These are phyloP conservation scores for Lasius platythorax DNA, from an alignment of 2,888 invertebrate species.

Conservation along the genomic window DNA sequence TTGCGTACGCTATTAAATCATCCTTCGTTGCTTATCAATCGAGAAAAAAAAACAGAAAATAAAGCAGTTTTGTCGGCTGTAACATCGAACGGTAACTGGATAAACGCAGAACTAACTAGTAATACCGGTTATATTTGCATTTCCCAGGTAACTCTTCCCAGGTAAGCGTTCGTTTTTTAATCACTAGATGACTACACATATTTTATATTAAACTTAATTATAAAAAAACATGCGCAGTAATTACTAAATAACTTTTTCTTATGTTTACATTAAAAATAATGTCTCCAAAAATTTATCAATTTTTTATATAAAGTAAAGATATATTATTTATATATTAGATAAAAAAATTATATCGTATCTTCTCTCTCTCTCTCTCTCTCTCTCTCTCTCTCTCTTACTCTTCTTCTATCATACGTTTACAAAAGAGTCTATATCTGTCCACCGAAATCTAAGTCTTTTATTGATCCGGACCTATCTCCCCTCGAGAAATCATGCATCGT, in stretches of 20 bases:
- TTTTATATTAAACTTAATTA: neutral
- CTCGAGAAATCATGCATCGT: neutral
- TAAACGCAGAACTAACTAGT: neutral
- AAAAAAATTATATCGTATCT: neutral
- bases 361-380: neutral
- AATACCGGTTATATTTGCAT: conserved; percentile 16
- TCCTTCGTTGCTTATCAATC: conserved; percentile 19
- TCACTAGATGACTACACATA: conserved; percentile 34
- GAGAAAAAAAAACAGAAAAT: conserved; percentile 9
- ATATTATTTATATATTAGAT: neutral
- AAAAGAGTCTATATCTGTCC: neutral
- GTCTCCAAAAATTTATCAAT: neutral
- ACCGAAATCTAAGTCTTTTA: conserved; percentile 2
- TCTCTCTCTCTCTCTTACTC: neutral
- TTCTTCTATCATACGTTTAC: neutral
- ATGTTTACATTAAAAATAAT: neutral
- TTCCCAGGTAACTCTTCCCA: conserved; percentile 13
- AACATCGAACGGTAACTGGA: conserved; percentile 41
- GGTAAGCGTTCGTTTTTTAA: neutral
- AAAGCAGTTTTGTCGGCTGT: neutral
- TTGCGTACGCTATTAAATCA: neutral
- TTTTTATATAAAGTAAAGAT: neutral
- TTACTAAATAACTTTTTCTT: neutral
- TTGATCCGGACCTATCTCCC: neutral
- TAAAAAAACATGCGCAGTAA: neutral